A percentile compares a stretch with the other conserved stretches of the same genome.
phyloP scores from a whole-genome alignment of 37 sponge, comb jelly and placozoan species.

The Theonella swinhoei region DNA sequence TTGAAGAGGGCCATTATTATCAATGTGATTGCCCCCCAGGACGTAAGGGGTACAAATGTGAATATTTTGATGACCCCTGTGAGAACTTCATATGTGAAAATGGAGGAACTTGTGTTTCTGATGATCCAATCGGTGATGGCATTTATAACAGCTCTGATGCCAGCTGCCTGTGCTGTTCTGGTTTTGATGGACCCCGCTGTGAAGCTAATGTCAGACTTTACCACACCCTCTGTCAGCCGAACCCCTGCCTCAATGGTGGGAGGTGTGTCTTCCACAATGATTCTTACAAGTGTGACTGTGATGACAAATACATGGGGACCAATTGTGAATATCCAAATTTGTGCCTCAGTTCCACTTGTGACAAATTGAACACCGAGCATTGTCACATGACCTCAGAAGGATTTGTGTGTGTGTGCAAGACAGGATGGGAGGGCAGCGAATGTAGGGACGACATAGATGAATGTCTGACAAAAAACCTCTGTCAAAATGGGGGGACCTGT shows the following conservation, averaged over 20 bases:
- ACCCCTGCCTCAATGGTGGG: constrained; percentile 28
- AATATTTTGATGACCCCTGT: constrained; percentile 25
- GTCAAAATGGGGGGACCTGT: constrained; percentile 17
- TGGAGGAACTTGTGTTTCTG: constrained; percentile 17
- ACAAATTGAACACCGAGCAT: background rate
- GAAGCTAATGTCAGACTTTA: background rate
- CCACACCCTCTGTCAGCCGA: background rate
- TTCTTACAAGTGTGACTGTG: constrained; percentile 9
- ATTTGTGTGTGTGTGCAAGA: constrained; percentile 27
- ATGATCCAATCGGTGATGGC: background rate
- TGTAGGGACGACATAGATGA: constrained; percentile 29
- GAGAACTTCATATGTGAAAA: background rate
- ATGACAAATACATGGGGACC: constrained; percentile 9
- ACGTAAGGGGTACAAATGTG: constrained; percentile 42
- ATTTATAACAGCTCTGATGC: constrained; percentile 4
- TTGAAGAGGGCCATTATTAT: constrained; percentile 17
- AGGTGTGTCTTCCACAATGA: background rate
- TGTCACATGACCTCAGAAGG: background rate
- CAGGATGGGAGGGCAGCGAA: constrained; percentile 25
- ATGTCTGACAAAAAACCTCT: constrained; percentile 10
- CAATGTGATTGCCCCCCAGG: constrained; percentile 43
- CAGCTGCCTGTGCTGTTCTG: constrained; percentile 12
- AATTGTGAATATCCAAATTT: background rate
- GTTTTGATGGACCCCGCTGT: background rate
- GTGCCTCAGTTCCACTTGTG: background rate